Base-by-base conservation (phyloP, 2,797 vertebrate genomes). In the Paratrypauchen microcephalus region DNA sequence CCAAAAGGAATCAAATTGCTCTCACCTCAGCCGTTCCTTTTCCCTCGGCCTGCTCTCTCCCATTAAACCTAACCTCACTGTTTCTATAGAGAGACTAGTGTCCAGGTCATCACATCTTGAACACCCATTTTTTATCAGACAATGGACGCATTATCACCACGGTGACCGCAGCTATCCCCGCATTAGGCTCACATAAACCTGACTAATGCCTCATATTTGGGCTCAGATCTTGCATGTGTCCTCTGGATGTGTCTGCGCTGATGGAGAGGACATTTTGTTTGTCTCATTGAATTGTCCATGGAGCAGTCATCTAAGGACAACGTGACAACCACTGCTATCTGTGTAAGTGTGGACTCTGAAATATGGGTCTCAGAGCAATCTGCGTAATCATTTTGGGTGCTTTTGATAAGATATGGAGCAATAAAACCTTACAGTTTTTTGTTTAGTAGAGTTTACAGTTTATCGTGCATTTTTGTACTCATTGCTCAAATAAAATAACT, bases 121-220 rank as follows among this genome's bases (percentile, higher is more conserved):
- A 55, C 21, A 5, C 11, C 28, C 58, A 39, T 36, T 60, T 36
- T 39, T 45, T 16, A 26, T 47, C 62, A 19, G 23, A 50, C 62
- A 65, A 65, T 47, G 8, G 45, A 18, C 2, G 24, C 23, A 16
- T 26, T 13, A 26, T 18, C 18, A 28, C 18, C 15, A 8, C 47
- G 26, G n/a, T 23, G 15, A 59, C 36, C 4, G 16, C 4, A 39
- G 13, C 21, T 24, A 1, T 47, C 41, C 39, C 19, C 21, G 2
- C 23, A 16, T 65, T 47, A n/a, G 9, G 4, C 19, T 28, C 23
- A 65, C 47, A 65, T 65, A 65, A 65, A 65, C 21, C 26, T 65
- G 63, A 65, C 16, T 26, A 65, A 65, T 65, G 63, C 18, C 24
- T 50, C 62, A 47, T 28, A 64, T 64, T 64, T 64, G 45, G 18